These are phyloP conservation scores for Smutsia gigantea DNA, from an alignment of 2,797 vertebrate genomes.

Conservation along the genomic window DNA sequence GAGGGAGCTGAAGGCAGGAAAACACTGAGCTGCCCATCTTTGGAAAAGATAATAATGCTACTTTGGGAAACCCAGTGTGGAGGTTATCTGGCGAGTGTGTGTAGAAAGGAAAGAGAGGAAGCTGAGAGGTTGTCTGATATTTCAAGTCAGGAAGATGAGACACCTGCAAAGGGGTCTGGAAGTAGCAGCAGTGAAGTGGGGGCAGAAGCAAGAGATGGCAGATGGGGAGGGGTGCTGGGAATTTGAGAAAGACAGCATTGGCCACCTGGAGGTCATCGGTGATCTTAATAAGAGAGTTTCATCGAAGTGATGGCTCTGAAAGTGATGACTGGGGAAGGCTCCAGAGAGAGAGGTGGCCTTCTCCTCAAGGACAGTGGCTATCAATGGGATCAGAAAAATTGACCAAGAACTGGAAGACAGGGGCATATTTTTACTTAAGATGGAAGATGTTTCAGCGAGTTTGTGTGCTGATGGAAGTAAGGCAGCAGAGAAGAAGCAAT, in stretches of 20 bases:
- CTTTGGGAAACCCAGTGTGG: not conserved
- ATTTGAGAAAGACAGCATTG: not conserved
- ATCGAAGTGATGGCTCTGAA: not conserved
- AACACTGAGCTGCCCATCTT: not conserved
- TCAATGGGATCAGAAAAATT: not conserved
- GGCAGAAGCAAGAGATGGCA: not conserved
- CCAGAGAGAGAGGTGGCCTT: not conserved
- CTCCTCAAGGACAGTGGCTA: not conserved
- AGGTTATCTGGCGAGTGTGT: not conserved
- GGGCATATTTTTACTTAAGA: not conserved
- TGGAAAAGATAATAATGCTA: not conserved
- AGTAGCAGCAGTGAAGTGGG: not conserved
- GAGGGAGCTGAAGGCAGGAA: not conserved
- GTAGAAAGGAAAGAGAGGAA: not conserved
- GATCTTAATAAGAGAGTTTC: not conserved
- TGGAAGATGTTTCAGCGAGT: not conserved
- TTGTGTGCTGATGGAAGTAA: not conserved
- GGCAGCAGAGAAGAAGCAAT: not conserved
- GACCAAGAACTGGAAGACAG: not conserved
- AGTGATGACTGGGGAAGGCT: not conserved
- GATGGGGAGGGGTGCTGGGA: not conserved
- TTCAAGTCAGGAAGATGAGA: not conserved
- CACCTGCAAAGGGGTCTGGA: not conserved
- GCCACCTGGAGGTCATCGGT: not conserved
- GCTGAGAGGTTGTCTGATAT: rapidly evolving